phyloP scores from a whole-genome alignment of 2,888 invertebrate genomes.

The Orthonychiurus folsomi region DNA sequence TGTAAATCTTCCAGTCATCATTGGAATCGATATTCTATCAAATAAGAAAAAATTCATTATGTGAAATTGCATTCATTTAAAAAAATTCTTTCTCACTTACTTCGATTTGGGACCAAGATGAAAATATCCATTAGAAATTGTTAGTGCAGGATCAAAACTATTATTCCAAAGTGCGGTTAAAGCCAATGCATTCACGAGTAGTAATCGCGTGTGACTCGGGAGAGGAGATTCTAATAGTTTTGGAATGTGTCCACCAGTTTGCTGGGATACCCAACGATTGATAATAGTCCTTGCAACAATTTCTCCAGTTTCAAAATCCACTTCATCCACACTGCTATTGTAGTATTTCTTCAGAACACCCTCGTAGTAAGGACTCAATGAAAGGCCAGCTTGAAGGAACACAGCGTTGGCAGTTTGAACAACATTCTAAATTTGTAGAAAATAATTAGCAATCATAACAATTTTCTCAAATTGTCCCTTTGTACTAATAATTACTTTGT shows the following conservation, averaged over 20 bases:
- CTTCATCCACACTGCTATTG: slow-evolving; percentile 39
- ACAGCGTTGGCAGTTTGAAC: slow-evolving; percentile 37
- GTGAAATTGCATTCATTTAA: neutral
- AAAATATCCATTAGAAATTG: slow-evolving; percentile 41
- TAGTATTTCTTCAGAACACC: slow-evolving; percentile 40
- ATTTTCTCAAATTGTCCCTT: slow-evolving; percentile 9
- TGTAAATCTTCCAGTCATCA: slow-evolving; percentile 44
- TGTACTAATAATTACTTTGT: slow-evolving; percentile 18
- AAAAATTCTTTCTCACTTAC: slow-evolving; percentile 12
- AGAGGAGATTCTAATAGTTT: slow-evolving; percentile 37
- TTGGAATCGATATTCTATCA: slow-evolving; percentile 42
- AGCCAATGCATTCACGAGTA: slow-evolving; percentile 41
- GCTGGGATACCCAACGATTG: slow-evolving; percentile 40
- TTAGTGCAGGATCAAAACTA: slow-evolving; percentile 41
- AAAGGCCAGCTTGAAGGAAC: slow-evolving; percentile 36
- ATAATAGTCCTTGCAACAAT: slow-evolving; percentile 33
- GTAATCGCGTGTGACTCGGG: slow-evolving; percentile 35
- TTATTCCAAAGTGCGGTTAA: slow-evolving; percentile 41
- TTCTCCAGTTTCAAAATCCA: slow-evolving; percentile 40
- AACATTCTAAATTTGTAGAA: slow-evolving; percentile 25
- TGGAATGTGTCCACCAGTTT: slow-evolving; percentile 39
- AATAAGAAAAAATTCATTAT: neutral
- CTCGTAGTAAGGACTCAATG: slow-evolving; percentile 36
- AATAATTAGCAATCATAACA: slow-evolving; percentile 2
- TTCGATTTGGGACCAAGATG: slow-evolving; percentile 38